A percentile compares a stretch with the other conserved stretches of the same genome.
Evolutionary conservation across 2,888 invertebrate genomes (phyloP).

Genomic region (Balanococcus diminutus): DNA sequence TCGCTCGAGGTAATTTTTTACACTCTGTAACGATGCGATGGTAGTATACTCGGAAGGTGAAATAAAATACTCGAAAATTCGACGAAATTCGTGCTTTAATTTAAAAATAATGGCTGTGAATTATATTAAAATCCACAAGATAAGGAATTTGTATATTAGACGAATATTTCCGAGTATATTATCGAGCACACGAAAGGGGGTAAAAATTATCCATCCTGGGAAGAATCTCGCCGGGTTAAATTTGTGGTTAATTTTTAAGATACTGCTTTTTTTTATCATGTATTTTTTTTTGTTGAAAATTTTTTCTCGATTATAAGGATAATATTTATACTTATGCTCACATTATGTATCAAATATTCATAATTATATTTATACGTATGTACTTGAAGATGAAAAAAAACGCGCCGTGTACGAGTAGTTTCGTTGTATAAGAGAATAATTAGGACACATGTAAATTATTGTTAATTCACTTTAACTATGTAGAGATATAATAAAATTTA

Average conservation of each 20-base stretch:
- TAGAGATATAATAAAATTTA: slow-evolving; percentile 30
- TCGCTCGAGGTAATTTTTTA: slow-evolving; percentile 9
- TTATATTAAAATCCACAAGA: slow-evolving; percentile 37
- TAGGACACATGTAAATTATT: slow-evolving; percentile 35
- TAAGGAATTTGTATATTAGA: slow-evolving; percentile 14
- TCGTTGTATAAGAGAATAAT: slow-evolving; percentile 29
- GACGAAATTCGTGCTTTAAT: slow-evolving; percentile 35
- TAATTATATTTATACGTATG: slow-evolving; percentile 31
- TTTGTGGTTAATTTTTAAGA: background rate
- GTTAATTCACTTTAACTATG: slow-evolving; percentile 36
- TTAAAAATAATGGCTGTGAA: slow-evolving; percentile 38
- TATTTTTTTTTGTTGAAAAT: background rate
- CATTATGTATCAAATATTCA: slow-evolving; percentile 43
- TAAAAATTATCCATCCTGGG: background rate
- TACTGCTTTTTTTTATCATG: background rate
- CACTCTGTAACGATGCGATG: background rate
- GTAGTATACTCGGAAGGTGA: slow-evolving; percentile 8
- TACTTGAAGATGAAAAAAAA: slow-evolving; percentile 33
- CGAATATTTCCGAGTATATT: slow-evolving; percentile 30
- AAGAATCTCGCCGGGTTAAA: background rate
- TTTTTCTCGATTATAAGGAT: background rate
- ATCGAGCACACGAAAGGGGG: background rate
- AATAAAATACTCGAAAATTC: slow-evolving; percentile 34
- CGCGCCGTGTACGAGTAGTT: slow-evolving; percentile 9
- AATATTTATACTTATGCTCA: slow-evolving; percentile 41